Evolutionary conservation across 2,888 invertebrate species (phyloP), one percentile per base, ranked within the genome.

Genomic region (Dasypolia templi): DNA sequence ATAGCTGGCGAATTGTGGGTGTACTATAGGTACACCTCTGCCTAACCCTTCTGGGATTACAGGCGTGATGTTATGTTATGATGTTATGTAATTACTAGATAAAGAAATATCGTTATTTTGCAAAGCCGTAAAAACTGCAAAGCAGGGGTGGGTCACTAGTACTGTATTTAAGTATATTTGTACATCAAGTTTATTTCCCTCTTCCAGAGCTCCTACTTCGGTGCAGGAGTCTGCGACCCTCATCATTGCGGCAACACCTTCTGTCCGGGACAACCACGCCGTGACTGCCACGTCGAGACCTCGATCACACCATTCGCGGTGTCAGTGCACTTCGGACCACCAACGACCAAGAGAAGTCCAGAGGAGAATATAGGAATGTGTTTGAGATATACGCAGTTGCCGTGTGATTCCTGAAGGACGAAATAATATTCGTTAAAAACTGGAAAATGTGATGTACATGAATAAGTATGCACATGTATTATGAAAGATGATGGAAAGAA

Each of bases 301-400:
- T 97, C 97, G 44, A 97, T 97, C 9, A 97, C 97, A 0, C 98
- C 98, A 0, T 98, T 98, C 92, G 97, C 97, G 26, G 97, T 98
- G 55, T 97, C 98, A 11, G 97, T 98, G 0, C 97, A 98, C 89
- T 98, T 98, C 91, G 98, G 98, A 0, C 97, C 97, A 2, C 97
- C 97, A 0, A 91, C 93, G 0, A 90, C 95, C n/a, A 97, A 97
- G 86, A 97, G 97, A 35, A 97, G 97, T 53, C 97, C 98, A 0
- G 98, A 98, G 83, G 98, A 98, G 81, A 98, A 98, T 89, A 97
- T 98, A 53, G 98, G 98, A 39, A 98, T 98, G 95, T 98, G 98
- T 88, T 91, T 98, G 64, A 97, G 95, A 77, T 98, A 98, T 88
- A 96, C 97, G 73, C 98, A 98, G 93, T 92, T 97, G 84, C 97